Percentiles rank a stretch among this genome's conserved stretches.
These are phyloP conservation scores for Alentia gelatinosa DNA, from an alignment of 2,888 invertebrate genomes.

Conservation along the genomic window DNA sequence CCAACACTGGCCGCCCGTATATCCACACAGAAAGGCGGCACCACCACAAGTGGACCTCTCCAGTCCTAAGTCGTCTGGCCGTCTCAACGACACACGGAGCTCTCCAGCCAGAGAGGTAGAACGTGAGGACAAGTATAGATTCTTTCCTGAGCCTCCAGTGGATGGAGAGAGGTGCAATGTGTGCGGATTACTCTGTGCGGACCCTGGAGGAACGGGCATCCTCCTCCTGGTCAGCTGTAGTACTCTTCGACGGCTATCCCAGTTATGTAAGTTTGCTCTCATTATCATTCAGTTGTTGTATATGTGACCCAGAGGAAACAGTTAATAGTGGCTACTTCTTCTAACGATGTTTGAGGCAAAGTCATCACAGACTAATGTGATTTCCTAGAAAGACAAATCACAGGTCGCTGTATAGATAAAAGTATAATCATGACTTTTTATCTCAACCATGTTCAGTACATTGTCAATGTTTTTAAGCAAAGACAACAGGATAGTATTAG, in stretches of 20 bases:
- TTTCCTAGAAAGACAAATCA: too few species aligned
- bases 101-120: background rate
- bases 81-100: background rate
- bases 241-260: background rate
- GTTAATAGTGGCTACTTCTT: too few species aligned
- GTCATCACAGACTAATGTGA: too few species aligned
- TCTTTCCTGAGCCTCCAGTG: background rate
- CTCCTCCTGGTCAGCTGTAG: constrained; percentile 6
- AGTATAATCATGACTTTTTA: too few species aligned
- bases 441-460: too few species aligned
- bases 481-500: too few species aligned
- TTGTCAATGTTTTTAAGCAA: too few species aligned
- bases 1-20: too few species aligned
- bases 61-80: background rate
- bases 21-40: background rate
- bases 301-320: too few species aligned
- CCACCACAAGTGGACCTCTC: background rate
- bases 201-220: background rate
- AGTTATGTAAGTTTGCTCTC: background rate
- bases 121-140: background rate
- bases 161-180: background rate
- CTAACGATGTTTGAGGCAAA: too few species aligned
- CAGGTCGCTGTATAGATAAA: too few species aligned
- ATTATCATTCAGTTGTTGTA: too few species aligned
- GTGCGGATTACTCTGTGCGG: background rate